Conservation (phyloP, 2,888 invertebrate species). For the Andrena dorsata region DNA sequence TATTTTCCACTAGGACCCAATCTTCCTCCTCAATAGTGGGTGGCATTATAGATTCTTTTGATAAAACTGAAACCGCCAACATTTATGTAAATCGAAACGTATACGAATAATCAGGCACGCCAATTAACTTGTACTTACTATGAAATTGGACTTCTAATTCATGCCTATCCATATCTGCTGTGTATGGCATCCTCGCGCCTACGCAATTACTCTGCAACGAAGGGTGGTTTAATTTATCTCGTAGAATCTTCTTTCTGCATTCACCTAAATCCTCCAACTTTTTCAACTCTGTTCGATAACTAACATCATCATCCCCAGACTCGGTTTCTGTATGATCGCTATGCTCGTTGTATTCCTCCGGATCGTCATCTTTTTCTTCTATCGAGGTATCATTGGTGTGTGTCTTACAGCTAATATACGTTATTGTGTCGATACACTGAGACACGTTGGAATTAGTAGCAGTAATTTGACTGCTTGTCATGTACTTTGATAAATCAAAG, state of each 20-base stretch:
- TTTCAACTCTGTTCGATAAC: constrained; percentile 80
- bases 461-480: constrained; percentile 74
- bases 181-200: constrained; percentile 55
- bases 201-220: constrained; percentile 52
- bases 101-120: neutral
- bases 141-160: constrained; percentile 78
- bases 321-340: constrained; percentile 65
- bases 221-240: constrained; percentile 64
- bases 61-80: constrained; percentile 76
- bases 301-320: constrained; percentile 79
- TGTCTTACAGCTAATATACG: constrained; percentile 68
- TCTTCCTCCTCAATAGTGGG: constrained; percentile 78
- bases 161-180: constrained; percentile 59
- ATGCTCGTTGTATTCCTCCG: constrained; percentile 72
- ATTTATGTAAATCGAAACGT: neutral
- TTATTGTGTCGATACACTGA: constrained; percentile 65
- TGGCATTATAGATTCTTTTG: constrained; percentile 79
- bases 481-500: constrained; percentile 85
- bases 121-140: constrained; percentile 67
- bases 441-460: constrained; percentile 65
- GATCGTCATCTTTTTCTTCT: constrained; percentile 35
- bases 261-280: constrained; percentile 79
- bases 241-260: constrained; percentile 78
- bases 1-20: constrained; percentile 79
- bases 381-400: constrained; percentile 31